These are phyloP conservation scores for Piliocolobus tephrosceles DNA, from an alignment of 2,113 vertebrate species.

Conservation along the genomic window DNA sequence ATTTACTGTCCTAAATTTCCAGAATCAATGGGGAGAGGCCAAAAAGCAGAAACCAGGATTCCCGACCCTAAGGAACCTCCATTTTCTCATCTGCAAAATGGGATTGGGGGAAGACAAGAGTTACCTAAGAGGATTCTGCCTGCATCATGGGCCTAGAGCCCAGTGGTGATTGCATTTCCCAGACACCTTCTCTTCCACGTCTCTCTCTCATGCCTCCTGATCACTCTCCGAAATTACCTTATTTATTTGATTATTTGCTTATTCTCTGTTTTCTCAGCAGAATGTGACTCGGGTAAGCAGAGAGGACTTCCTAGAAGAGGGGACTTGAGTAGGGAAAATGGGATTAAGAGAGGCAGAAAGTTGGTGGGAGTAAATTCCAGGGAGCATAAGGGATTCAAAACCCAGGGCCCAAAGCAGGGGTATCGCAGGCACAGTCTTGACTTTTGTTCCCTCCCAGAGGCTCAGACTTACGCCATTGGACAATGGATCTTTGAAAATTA, in stretches of 20 bases:
- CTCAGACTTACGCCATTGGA: conserved; percentile 77
- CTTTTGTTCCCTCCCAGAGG: neutral
- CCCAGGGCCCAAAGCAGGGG: neutral
- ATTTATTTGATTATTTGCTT: neutral
- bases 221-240: neutral
- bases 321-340: neutral
- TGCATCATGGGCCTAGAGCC: neutral
- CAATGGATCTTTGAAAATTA: conserved; percentile 82
- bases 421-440: neutral
- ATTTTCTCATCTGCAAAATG: neutral
- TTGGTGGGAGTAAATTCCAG: neutral
- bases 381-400: neutral
- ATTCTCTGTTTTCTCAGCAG: neutral
- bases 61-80: neutral
- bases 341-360: neutral
- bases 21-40: neutral
- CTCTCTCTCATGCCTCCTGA: neutral
- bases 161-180: no score
- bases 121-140: neutral
- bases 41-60: neutral
- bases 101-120: neutral
- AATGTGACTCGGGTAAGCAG: neutral
- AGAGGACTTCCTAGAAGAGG: conserved; percentile 14
- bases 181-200: neutral
- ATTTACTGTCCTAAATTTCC: neutral